Percentiles rank a stretch among this genome's conserved stretches.
These are phyloP conservation scores for Cryptocephalus moraei DNA, from an alignment of 2,888 invertebrate species.

Conservation along the genomic window DNA sequence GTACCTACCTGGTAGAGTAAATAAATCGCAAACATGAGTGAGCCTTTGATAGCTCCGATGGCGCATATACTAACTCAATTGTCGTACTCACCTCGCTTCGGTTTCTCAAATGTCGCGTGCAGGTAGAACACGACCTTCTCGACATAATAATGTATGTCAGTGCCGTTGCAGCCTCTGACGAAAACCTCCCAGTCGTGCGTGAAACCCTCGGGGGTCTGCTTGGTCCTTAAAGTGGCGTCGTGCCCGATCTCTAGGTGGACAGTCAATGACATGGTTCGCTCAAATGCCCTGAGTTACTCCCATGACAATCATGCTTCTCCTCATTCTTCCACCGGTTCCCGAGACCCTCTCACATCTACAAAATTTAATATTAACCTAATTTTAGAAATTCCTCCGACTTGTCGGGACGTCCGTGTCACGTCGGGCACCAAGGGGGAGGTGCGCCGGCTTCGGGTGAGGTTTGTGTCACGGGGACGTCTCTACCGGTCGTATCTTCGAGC, in stretches of 20 bases:
- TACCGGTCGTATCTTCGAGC: too few relatives aligned
- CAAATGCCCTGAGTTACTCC: constrained; percentile 16
- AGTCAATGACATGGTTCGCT: constrained; percentile 52
- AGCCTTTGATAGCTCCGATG: too few relatives aligned
- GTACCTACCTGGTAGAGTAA: too few relatives aligned
- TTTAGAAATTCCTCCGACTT: constrained; percentile 11
- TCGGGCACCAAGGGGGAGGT: too few relatives aligned
- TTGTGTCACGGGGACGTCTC: too few relatives aligned
- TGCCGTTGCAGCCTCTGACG: constrained; percentile 78
- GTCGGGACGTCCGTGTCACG: too few relatives aligned
- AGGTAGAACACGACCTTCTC: constrained; percentile 87
- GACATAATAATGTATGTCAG: constrained; percentile 81
- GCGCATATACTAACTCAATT: too few relatives aligned
- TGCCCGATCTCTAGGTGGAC: constrained; percentile 91
- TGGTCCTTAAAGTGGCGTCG: constrained; percentile 69
- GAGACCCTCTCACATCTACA: constrained; percentile 11
- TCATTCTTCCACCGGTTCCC: constrained; percentile 9
- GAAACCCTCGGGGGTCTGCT: constrained; percentile 79
- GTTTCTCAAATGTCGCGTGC: constrained; percentile 87
- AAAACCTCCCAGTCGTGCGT: constrained; percentile 98
- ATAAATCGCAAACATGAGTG: too few relatives aligned
- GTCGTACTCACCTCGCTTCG: constrained; percentile 65
- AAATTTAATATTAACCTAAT: constrained; percentile 14
- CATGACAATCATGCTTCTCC: constrained; percentile 11
- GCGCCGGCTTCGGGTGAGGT: too few relatives aligned